A percentile compares a stretch with the other conserved stretches of the same genome.
Conservation (phyloP, 2,113 vertebrate genomes). For the Mesitornis unicolor region DNA sequence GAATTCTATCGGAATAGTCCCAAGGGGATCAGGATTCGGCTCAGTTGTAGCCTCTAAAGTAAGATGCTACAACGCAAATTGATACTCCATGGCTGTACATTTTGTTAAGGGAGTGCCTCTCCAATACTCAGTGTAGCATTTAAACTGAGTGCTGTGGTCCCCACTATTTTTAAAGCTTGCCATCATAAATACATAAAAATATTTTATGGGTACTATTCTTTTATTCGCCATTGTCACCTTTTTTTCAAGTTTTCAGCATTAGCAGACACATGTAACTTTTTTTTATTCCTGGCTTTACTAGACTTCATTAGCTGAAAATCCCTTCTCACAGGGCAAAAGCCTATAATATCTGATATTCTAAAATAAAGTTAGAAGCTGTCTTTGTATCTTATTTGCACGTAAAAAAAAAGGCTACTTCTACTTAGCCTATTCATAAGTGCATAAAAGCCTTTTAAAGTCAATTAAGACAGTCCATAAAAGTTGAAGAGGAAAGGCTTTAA, state of each 20-base stretch:
- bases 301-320: neutral
- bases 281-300: neutral
- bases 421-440: slow-evolving; percentile 2
- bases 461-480: slow-evolving; percentile 61
- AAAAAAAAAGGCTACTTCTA: neutral
- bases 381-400: neutral
- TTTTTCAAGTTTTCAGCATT: neutral
- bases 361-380: slow-evolving; percentile 1
- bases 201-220: neutral
- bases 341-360: neutral
- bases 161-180: neutral
- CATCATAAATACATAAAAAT: neutral
- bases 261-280: neutral
- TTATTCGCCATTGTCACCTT: neutral
- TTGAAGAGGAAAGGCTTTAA: slow-evolving; percentile 34
- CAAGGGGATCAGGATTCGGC: neutral
- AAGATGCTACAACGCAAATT: neutral
- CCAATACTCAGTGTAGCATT: neutral
- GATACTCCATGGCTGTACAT: neutral
- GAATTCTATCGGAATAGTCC: neutral
- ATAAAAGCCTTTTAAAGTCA: slow-evolving; percentile 51
- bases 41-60: neutral
- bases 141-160: neutral
- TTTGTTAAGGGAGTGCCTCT: neutral
- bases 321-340: neutral